Conservation (phyloP, 64 coral and sea anemone species). For the Acropora tenuis region DNA sequence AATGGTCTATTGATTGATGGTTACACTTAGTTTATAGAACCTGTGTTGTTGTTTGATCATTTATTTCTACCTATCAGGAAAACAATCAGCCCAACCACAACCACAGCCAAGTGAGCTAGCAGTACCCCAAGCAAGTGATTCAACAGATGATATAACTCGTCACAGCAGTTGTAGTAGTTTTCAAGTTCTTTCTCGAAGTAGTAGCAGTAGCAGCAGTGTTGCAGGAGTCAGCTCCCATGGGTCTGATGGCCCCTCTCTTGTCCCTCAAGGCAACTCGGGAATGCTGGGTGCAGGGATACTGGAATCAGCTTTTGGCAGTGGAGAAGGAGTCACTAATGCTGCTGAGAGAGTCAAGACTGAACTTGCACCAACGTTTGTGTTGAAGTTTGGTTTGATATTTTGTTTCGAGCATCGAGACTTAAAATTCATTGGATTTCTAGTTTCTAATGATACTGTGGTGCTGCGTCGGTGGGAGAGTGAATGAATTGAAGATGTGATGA, state of each 20-base stretch:
- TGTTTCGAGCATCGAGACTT: neutral
- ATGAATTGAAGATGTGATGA: too few relatives aligned
- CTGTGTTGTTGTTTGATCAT: neutral
- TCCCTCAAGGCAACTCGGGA: conserved; percentile 36
- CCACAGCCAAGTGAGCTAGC: neutral
- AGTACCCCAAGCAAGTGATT: neutral
- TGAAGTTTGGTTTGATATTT: neutral
- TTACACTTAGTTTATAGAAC: too few relatives aligned
- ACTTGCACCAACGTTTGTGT: conserved; percentile 8
- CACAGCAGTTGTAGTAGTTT: conserved; percentile 86
- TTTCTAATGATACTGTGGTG: too few relatives aligned
- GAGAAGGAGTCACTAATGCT: conserved; percentile 27
- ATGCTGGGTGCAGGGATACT: conserved; percentile 68
- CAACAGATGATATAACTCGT: conserved; percentile 65
- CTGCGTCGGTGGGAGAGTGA: too few relatives aligned
- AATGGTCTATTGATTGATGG: too few relatives aligned
- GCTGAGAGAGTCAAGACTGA: conserved; percentile 58
- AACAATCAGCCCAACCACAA: neutral
- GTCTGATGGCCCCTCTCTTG: conserved; percentile 32
- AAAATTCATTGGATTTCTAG: too few relatives aligned
- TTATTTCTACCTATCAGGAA: neutral
- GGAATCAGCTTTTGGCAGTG: conserved; percentile 33
- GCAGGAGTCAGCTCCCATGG: conserved; percentile 67
- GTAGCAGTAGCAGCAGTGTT: conserved; percentile 85
- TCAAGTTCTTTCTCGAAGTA: conserved; percentile 72